A percentile compares a stretch with the other conserved stretches of the same genome.
Conservation (phyloP, 1,140 invertebrate species). For the Archivesica marissinica region DNA sequence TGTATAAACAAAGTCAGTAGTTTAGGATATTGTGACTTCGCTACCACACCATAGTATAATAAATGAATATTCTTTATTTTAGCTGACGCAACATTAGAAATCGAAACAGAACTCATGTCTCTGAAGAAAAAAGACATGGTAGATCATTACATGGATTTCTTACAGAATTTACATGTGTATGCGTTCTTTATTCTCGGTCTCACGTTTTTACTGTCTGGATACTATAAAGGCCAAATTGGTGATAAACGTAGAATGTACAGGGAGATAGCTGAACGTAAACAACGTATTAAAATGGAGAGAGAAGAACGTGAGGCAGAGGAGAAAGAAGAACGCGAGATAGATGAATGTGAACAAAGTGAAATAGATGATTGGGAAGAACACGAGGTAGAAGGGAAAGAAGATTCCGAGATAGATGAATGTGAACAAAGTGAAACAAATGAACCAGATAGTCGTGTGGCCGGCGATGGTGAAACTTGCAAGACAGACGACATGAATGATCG, state of each 20-base stretch:
- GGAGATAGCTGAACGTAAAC: slow-evolving; percentile 48
- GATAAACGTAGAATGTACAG: slow-evolving; percentile 47
- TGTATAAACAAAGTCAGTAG: too few species aligned
- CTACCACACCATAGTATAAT: neutral
- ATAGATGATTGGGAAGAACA: neutral
- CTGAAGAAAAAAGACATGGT: slow-evolving; percentile 57
- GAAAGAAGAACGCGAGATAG: neutral
- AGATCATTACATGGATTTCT: slow-evolving; percentile 58
- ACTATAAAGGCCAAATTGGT: slow-evolving; percentile 48
- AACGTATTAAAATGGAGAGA: slow-evolving; percentile 21
- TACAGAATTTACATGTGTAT: slow-evolving; percentile 47
- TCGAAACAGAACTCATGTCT: slow-evolving; percentile 28
- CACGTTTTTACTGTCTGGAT: slow-evolving; percentile 46
- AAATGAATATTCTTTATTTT: neutral
- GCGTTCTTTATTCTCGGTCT: slow-evolving; percentile 60
- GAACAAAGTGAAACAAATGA: too few species aligned
- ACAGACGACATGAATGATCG: too few species aligned
- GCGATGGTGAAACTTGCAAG: too few species aligned
- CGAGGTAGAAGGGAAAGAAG: slow-evolving; percentile 28
- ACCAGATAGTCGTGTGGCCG: too few species aligned
- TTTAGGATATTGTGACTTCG: too few species aligned
- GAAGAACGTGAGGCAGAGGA: too few species aligned
- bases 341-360: too few species aligned
- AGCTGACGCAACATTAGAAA: slow-evolving; percentile 60
- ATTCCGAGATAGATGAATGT: too few species aligned